Percentiles rank a stretch among this genome's conserved stretches.
These are phyloP conservation scores for Prionailurus viverrinus DNA, from an alignment of 2,113 vertebrate genomes.

Conservation along the genomic window DNA sequence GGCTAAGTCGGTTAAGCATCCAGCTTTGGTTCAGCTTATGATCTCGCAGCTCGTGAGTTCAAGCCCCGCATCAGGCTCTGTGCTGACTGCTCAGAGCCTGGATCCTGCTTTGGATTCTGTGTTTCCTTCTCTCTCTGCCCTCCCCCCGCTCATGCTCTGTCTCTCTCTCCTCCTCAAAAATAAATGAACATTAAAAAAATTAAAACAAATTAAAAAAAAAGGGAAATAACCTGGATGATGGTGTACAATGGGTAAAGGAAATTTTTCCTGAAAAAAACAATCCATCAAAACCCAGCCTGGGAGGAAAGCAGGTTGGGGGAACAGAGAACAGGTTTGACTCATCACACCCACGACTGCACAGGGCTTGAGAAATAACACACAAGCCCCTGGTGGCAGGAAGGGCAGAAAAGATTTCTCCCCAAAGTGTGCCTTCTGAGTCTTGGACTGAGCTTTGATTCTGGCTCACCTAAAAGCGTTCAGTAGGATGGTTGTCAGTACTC, in stretches of 20 bases:
- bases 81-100: too few relatives aligned
- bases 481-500: not conserved
- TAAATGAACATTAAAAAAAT: too few relatives aligned
- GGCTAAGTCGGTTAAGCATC: too few relatives aligned
- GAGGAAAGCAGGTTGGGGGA: slow-evolving; percentile 36
- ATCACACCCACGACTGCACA: slow-evolving; percentile 29
- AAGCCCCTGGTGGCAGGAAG: not conserved
- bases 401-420: not conserved
- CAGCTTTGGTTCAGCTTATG: too few relatives aligned
- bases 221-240: not conserved
- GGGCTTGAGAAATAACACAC: slow-evolving; percentile 28
- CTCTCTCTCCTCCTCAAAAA: too few relatives aligned
- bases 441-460: not conserved
- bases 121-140: too few relatives aligned
- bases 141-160: too few relatives aligned
- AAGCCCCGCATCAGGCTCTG: too few relatives aligned
- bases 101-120: too few relatives aligned
- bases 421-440: not conserved
- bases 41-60: too few relatives aligned
- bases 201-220: not conserved
- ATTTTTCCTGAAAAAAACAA: slow-evolving; percentile 34
- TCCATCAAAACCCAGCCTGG: slow-evolving; percentile 63
- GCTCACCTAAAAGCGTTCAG: not conserved
- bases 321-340: slow-evolving; percentile 47
- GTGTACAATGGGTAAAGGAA: not conserved